Percentiles rank a stretch among this genome's conserved stretches.
Conservation (phyloP, 2,113 vertebrate species). For the Ursus arctos region DNA sequence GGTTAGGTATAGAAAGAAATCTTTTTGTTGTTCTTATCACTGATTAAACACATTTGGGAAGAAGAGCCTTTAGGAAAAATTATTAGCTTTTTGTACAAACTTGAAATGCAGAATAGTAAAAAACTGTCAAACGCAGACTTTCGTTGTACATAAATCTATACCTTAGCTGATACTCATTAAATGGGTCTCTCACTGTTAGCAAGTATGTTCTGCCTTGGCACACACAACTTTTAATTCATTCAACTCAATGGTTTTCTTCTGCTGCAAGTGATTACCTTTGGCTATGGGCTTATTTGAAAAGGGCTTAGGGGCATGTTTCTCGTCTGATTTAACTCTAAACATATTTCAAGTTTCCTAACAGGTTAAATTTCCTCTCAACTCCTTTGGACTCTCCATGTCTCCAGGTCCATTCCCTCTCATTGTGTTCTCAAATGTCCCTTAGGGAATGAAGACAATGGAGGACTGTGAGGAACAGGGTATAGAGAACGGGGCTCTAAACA, state of each 20-base stretch:
- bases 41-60: constrained; percentile 61
- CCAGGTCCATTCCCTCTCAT: neutral
- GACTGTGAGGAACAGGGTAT: fast-evolving
- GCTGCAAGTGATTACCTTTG: constrained; percentile 49
- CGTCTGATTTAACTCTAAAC: neutral
- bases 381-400: neutral
- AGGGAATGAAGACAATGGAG: neutral
- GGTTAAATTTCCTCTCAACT: neutral
- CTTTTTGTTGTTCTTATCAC: constrained; percentile 50
- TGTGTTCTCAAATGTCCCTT: neutral
- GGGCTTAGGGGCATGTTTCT: neutral
- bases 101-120: constrained; percentile 67
- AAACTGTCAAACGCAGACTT: constrained; percentile 66
- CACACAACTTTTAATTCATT: constrained; percentile 56
- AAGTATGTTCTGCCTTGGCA: neutral
- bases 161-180: constrained; percentile 59
- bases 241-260: constrained; percentile 33
- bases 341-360: neutral
- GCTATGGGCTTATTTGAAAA: constrained; percentile 10
- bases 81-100: constrained; percentile 64
- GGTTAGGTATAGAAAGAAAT: neutral
- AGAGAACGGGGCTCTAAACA: neutral
- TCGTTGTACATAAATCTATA: constrained; percentile 69
- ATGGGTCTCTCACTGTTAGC: constrained; percentile 27
- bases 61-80: constrained; percentile 63